These are phyloP conservation scores for Fragum sueziense DNA, from an alignment of 2,888 invertebrate genomes.

Conservation along the genomic window DNA sequence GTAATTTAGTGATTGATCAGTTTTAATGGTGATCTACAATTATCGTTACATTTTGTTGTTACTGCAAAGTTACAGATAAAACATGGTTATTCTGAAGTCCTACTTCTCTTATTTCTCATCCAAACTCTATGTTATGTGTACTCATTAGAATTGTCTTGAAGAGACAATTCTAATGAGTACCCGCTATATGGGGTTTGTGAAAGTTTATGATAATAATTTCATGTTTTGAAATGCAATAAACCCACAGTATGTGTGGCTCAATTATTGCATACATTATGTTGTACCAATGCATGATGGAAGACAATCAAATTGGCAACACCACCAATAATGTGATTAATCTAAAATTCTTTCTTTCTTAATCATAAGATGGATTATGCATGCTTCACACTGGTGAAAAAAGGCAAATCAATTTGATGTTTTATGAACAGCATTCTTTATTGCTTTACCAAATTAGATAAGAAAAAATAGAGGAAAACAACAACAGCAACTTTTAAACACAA, in stretches of 20 bases:
- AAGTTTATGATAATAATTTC: too few species aligned
- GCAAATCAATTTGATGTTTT: constrained; percentile 44
- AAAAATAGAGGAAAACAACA: too few species aligned
- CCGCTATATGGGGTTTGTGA: too few species aligned
- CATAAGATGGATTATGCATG: constrained; percentile 55
- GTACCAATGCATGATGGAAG: constrained; percentile 21
- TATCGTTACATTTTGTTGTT: background rate
- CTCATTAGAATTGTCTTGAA: too few species aligned
- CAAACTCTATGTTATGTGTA: too few species aligned
- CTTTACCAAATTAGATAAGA: too few species aligned
- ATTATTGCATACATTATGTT: too few species aligned
- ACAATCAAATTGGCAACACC: constrained; percentile 19
- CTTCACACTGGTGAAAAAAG: constrained; percentile 6
- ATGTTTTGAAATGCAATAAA: too few species aligned
- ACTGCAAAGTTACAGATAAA: background rate
- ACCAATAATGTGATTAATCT: constrained; percentile 22
- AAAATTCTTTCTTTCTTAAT: constrained; percentile 49
- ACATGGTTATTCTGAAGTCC: background rate
- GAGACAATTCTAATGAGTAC: too few species aligned
- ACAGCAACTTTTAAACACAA: too few species aligned
- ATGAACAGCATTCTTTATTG: background rate
- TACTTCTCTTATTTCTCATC: background rate
- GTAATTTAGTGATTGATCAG: constrained; percentile 14
- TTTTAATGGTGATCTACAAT: constrained; percentile 1
- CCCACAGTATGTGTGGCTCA: too few species aligned